Evolutionary conservation across 1,140 invertebrate genomes (phyloP).

Genomic region (Bicyclus anynana): DNA sequence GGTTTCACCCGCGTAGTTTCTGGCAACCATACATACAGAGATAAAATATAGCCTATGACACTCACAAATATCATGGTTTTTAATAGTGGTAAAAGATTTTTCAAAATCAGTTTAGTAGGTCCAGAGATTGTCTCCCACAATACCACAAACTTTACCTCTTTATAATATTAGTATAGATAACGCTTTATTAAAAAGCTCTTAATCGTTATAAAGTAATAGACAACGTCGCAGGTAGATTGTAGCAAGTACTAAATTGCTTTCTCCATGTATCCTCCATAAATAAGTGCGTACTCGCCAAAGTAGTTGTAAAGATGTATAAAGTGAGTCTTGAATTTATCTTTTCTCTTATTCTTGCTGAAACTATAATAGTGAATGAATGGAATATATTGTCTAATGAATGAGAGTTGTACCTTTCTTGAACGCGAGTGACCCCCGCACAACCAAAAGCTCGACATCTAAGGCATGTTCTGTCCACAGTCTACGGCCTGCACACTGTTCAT

Average conservation of each 20-base stretch:
- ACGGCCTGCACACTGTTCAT: conserved; percentile 17
- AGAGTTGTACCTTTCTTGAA: conserved; percentile 21
- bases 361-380: conserved; percentile 3
- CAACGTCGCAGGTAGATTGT: neutral
- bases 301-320: neutral
- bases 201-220: neutral
- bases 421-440: conserved; percentile 17
- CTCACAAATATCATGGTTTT: too few species aligned
- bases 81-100: too few species aligned
- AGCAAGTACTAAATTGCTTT: neutral
- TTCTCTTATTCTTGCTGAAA: neutral
- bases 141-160: too few species aligned
- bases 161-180: too few species aligned
- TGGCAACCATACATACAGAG: too few species aligned
- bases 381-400: conserved; percentile 17
- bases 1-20: too few species aligned
- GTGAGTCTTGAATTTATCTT: neutral
- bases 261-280: neutral
- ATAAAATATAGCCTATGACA: too few species aligned
- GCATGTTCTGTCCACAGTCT: conserved; percentile 21
- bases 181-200: neutral
- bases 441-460: conserved; percentile 13
- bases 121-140: too few species aligned
- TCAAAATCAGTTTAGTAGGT: too few species aligned
- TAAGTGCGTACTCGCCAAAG: neutral